Base-by-base conservation (phyloP, 2,797 vertebrate species). In the Eptatretus atami region DNA sequence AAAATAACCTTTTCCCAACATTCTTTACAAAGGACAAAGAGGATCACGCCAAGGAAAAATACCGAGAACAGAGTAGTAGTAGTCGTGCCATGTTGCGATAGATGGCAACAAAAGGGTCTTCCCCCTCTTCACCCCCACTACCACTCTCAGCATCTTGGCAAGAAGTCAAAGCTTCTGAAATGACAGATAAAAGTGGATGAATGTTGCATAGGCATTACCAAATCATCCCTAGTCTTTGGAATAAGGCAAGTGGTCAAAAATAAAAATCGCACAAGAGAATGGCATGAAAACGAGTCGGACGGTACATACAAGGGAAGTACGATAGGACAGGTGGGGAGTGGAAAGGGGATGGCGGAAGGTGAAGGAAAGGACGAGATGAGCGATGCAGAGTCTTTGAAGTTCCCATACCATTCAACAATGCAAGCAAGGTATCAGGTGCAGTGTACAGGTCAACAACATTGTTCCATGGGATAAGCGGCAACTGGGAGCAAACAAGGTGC, bases 381-480 rank as follows among this genome's bases (percentile, higher is more conserved):
- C 2, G 57, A 25, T 10, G 57, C 2, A 25, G 57, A 25, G 9
- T 44, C 63, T 31, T 24, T 24, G 12, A 3, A 64, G 63, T 15
- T 25, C 53, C 15, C 24, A 68, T 74, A 93, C 88, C 87, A 76
- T 82, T 73, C 70, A 95, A 87, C 19, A 92, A 74, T 52, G 76
- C 73, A 67, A 86, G 44, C 44, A 96, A 74, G 15, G 64, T 70
- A 69, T 82, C 76, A 5, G 76, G 75, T 15, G 80, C 74, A 1
- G 81, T 82, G 68, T 75, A 79, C 69, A 87, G 64, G 70, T 86
- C 80, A 68, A 73, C 67, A 53, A 67, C 57, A 1, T 73, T 74
- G 68, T 73, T 75, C 87, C 88, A 95, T 1, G 86, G 82, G 65
- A 95, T 78, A 69, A 80, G 69, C 75, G 88, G 86, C 1, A 75